A percentile compares a stretch with the other conserved stretches of the same genome.
phyloP scores from a whole-genome alignment of 2,113 vertebrate genomes.

The Aspidoscelis tigris region DNA sequence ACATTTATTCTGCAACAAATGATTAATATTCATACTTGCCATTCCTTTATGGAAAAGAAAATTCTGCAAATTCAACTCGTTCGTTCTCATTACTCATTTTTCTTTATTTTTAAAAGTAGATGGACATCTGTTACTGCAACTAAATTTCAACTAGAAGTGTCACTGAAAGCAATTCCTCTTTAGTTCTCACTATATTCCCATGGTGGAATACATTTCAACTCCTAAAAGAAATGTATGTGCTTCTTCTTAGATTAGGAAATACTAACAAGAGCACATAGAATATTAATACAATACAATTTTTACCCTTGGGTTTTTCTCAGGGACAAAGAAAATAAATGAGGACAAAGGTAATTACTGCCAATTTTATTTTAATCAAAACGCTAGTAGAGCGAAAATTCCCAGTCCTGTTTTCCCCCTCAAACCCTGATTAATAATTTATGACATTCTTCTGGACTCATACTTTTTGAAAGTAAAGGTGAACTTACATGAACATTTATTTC shows the following conservation, averaged over 20 bases:
- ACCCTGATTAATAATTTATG: constrained; percentile 25
- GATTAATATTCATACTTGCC: too few relatives aligned
- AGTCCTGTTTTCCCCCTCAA: constrained; percentile 26
- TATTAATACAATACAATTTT: not conserved
- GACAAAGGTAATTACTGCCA: constrained; percentile 6
- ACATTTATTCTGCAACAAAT: not conserved
- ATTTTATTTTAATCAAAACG: constrained; percentile 19
- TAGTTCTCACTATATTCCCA: not conserved
- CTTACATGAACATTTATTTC: not conserved
- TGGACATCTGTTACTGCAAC: constrained; percentile 4
- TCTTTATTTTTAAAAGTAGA: constrained; percentile 13
- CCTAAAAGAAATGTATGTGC: not conserved
- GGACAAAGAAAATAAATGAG: constrained; percentile 19
- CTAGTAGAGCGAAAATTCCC: constrained; percentile 8
- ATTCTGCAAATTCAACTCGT: constrained; percentile 4
- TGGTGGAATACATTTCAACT: not conserved
- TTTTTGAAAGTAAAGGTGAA: constrained; percentile 13
- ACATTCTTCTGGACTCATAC: not conserved
- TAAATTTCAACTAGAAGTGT: constrained; percentile 12
- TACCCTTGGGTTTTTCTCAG: constrained; percentile 2
- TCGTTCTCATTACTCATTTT: not conserved
- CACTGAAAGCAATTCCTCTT: constrained; percentile 5
- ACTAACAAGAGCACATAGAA: constrained; percentile 2
- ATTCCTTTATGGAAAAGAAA: too few relatives aligned
- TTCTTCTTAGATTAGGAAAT: not conserved